Percentiles rank a stretch among this genome's conserved stretches.
Conservation (phyloP, 2,797 vertebrate genomes). For the Rhyacichthys aspro region DNA sequence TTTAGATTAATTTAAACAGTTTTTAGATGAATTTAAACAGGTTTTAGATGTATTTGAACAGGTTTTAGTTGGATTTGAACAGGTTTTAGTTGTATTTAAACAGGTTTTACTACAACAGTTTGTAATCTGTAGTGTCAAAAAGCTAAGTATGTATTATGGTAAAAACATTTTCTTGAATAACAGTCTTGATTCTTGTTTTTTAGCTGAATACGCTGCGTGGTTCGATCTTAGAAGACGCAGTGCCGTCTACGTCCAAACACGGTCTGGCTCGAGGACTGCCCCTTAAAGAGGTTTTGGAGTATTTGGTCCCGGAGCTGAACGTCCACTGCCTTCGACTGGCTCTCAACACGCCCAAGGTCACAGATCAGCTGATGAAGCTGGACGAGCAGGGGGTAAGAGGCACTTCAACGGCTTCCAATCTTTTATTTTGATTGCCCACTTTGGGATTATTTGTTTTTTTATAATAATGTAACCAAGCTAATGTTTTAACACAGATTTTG, state of each 20-base stretch:
- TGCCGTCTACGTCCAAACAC: conserved; percentile 96
- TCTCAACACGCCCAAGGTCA: conserved; percentile 97
- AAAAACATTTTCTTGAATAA: conserved; percentile 1
- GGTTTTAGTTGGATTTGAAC: too few species aligned
- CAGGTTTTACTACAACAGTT: too few species aligned
- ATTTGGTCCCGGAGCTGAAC: conserved; percentile 93
- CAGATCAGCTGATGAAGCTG: conserved; percentile 98
- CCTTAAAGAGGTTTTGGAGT: conserved; percentile 96
- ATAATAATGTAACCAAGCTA: too few species aligned
- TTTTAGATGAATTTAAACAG: too few species aligned
- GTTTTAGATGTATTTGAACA: too few species aligned
- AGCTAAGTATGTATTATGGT: background rate
- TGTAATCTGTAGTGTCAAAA: background rate
- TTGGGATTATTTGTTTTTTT: too few species aligned
- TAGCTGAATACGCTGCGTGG: conserved; percentile 95
- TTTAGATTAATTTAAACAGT: too few species aligned
- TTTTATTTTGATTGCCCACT: too few species aligned
- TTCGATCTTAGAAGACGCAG: conserved; percentile 92
- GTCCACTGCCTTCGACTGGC: conserved; percentile 94
- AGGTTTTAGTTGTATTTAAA: too few species aligned
- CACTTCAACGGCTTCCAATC: too few species aligned
- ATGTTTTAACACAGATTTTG: too few species aligned
- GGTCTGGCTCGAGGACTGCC: conserved; percentile 93
- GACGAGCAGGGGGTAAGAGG: conserved; percentile 94
- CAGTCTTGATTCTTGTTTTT: conserved; percentile 3